Conservation (phyloP, 2,797 vertebrate genomes). For the Poecilia wingei region DNA sequence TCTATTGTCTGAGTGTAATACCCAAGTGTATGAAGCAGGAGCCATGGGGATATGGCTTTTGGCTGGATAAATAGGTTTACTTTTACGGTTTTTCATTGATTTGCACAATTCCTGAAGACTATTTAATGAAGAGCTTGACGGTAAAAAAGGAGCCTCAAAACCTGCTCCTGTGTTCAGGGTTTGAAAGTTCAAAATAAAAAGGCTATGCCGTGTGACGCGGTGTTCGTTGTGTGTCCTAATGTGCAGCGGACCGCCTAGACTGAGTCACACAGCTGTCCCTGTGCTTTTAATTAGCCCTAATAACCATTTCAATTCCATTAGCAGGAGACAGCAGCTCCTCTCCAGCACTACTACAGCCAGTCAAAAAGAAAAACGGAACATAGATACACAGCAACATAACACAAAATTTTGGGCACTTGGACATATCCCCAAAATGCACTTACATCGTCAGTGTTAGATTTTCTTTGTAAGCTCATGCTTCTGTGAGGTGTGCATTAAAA, state of each 20-base stretch:
- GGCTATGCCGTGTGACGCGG: slow-evolving; percentile 51
- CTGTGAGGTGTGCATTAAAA: not conserved
- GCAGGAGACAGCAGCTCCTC: slow-evolving; percentile 74
- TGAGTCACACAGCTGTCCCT: slow-evolving; percentile 80
- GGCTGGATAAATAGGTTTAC: slow-evolving; percentile 27
- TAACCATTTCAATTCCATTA: slow-evolving; percentile 85
- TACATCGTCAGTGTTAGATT: slow-evolving; percentile 17
- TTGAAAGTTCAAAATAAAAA: slow-evolving; percentile 67
- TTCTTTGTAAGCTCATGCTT: slow-evolving; percentile 15
- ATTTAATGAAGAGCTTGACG: slow-evolving; percentile 21
- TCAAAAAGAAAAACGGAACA: slow-evolving; percentile 38
- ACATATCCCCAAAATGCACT: slow-evolving; percentile 18
- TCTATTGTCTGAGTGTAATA: slow-evolving; percentile 59
- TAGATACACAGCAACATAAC: slow-evolving; percentile 12
- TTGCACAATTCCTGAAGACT: slow-evolving; percentile 22
- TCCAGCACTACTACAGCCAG: slow-evolving; percentile 57
- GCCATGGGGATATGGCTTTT: slow-evolving; percentile 42
- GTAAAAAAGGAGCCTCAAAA: slow-evolving; percentile 14
- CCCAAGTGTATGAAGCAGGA: slow-evolving; percentile 47
- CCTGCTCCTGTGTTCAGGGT: slow-evolving; percentile 35
- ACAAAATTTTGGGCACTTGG: slow-evolving; percentile 8
- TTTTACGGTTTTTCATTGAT: slow-evolving; percentile 38
- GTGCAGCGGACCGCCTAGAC: slow-evolving; percentile 64
- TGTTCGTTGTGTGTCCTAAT: slow-evolving; percentile 73
- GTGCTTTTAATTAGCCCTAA: slow-evolving; percentile 84